A percentile compares a stretch with the other conserved stretches of the same genome.
Conservation (phyloP, 2,888 invertebrate species). For the Xestoiulus laeticollis region DNA sequence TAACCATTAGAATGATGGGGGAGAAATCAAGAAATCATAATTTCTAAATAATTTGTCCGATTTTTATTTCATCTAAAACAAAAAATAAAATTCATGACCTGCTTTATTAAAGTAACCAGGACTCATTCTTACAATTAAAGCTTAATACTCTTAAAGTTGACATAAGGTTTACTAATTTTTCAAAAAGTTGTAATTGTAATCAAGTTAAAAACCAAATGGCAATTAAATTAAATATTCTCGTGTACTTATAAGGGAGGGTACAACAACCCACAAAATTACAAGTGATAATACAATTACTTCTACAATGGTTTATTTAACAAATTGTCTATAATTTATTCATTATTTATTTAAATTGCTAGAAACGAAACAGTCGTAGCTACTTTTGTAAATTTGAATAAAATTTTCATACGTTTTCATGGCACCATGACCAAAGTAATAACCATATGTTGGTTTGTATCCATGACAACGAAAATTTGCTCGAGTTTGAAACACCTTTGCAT, state of each 20-base stretch:
- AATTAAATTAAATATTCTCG: too few relatives aligned
- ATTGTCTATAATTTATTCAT: not conserved
- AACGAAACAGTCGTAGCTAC: not conserved
- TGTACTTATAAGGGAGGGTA: not conserved
- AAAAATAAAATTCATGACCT: too few relatives aligned
- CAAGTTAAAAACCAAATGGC: not conserved
- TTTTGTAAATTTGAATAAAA: not conserved
- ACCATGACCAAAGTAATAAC: slow-evolving; percentile 14
- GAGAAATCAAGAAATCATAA: too few relatives aligned
- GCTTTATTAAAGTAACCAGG: too few relatives aligned
- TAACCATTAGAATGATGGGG: too few relatives aligned
- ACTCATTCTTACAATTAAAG: too few relatives aligned
- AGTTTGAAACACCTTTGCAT: not conserved
- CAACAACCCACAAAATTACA: not conserved
- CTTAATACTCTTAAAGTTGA: too few relatives aligned
- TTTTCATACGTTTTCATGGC: not conserved
- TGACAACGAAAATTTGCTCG: not conserved
- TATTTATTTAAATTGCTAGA: not conserved
- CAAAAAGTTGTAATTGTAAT: not conserved
- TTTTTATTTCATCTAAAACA: too few relatives aligned
- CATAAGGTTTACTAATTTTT: too few relatives aligned
- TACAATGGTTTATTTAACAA: not conserved
- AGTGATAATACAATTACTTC: not conserved
- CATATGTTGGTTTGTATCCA: slow-evolving; percentile 1
- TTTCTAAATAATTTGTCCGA: too few relatives aligned